These are phyloP conservation scores for Sardina pilchardus DNA, from an alignment of 2,113 vertebrate species.

Conservation along the genomic window DNA sequence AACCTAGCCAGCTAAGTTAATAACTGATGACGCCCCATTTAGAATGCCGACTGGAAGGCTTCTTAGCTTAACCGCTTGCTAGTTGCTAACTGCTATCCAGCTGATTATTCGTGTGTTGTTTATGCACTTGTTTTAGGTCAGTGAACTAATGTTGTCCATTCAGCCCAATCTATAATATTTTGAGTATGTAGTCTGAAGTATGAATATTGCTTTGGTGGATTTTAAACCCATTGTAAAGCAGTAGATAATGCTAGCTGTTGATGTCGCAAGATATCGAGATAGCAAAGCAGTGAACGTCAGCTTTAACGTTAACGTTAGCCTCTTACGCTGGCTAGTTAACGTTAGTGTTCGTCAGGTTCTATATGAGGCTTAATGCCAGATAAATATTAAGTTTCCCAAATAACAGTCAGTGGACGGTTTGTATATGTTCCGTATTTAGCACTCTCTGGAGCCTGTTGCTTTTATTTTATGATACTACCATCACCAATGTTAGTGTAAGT, in stretches of 20 bases:
- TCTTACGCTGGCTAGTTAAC: neutral
- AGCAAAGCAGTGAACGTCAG: neutral
- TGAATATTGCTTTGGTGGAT: neutral
- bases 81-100: neutral
- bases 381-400: neutral
- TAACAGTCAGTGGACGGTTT: neutral
- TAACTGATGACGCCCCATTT: conserved; percentile 17
- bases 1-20: conserved; percentile 8
- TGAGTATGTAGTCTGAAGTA: neutral
- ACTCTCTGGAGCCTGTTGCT: neutral
- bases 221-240: neutral
- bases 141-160: neutral
- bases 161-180: neutral
- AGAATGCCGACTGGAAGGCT: neutral
- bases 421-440: neutral
- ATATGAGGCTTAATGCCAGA: neutral
- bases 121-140: neutral
- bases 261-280: neutral
- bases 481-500: neutral
- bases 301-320: neutral
- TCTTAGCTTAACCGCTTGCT: neutral
- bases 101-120: neutral
- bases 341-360: neutral
- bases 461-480: neutral
- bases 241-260: neutral